Percentiles rank a stretch among this genome's conserved stretches.
phyloP scores from a whole-genome alignment of 2,113 vertebrate genomes.

The Microtus oregoni region DNA sequence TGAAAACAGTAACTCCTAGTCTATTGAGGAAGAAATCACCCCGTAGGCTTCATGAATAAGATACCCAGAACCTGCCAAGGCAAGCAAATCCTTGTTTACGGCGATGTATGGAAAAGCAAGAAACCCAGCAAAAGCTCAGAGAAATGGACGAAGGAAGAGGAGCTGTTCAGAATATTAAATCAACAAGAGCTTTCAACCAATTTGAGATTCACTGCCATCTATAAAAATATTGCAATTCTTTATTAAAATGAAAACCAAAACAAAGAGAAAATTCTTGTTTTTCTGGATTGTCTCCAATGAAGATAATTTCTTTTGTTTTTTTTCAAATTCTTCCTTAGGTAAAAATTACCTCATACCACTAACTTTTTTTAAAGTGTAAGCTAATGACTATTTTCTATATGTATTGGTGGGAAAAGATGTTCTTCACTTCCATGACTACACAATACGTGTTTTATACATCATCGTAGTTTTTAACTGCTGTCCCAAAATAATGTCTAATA shows the following conservation, averaged over 20 bases:
- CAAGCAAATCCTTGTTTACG: constrained; percentile 43
- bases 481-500: background rate
- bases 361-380: constrained; percentile 18
- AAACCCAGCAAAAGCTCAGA: background rate
- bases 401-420: background rate
- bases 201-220: constrained; percentile 38
- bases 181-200: constrained; percentile 53
- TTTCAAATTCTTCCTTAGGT: constrained; percentile 66
- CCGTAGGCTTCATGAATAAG: constrained; percentile 35
- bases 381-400: background rate
- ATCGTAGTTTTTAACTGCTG: background rate
- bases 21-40: constrained; percentile 59
- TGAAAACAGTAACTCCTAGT: constrained; percentile 51
- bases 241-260: constrained; percentile 69
- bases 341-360: constrained; percentile 72
- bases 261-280: constrained; percentile 33
- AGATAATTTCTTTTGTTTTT: constrained; percentile 73
- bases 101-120: constrained; percentile 46
- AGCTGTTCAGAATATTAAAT: constrained; percentile 6
- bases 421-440: background rate
- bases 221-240: constrained; percentile 43
- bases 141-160: background rate
- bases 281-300: constrained; percentile 55
- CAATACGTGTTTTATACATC: background rate
- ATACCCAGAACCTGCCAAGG: constrained; percentile 25